phyloP scores from a whole-genome alignment of 2,113 vertebrate genomes.

The Macquaria australasica region DNA sequence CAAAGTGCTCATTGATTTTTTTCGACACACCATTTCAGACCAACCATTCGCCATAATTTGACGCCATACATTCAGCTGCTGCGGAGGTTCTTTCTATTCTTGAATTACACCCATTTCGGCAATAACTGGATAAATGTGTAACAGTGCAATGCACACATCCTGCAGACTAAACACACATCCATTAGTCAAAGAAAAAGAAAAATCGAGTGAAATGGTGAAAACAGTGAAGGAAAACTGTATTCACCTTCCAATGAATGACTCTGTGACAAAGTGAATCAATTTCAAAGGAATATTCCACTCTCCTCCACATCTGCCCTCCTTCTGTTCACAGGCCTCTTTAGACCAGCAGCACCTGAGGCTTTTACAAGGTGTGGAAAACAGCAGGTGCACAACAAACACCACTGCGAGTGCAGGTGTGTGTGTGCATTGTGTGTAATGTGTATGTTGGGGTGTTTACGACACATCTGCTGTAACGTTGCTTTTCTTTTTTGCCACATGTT shows the following conservation, averaged over 20 bases:
- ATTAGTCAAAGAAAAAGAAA: background rate
- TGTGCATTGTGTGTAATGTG: constrained; percentile 6
- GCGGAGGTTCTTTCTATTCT: constrained; percentile 4
- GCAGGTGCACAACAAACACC: constrained; percentile 31
- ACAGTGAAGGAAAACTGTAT: background rate
- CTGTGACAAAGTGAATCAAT: background rate
- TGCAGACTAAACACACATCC: background rate
- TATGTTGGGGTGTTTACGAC: constrained; percentile 3
- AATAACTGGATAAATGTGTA: constrained; percentile 22
- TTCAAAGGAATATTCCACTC: background rate
- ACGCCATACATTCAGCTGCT: background rate
- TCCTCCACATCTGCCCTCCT: background rate
- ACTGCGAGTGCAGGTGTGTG: background rate
- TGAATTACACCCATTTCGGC: constrained; percentile 27
- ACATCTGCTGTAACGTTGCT: constrained; percentile 15
- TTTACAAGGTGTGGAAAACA: constrained; percentile 40
- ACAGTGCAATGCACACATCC: constrained; percentile 1
- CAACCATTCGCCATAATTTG: background rate
- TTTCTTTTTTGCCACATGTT: constrained; percentile 19
- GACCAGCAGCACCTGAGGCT: constrained; percentile 36
- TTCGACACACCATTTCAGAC: background rate
- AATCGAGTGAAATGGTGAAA: background rate
- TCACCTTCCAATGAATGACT: background rate
- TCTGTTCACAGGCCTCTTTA: background rate
- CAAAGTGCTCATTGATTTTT: constrained; percentile 13